phyloP scores from a whole-genome alignment of 2,113 vertebrate species.

The Rhinoptilus africanus region DNA sequence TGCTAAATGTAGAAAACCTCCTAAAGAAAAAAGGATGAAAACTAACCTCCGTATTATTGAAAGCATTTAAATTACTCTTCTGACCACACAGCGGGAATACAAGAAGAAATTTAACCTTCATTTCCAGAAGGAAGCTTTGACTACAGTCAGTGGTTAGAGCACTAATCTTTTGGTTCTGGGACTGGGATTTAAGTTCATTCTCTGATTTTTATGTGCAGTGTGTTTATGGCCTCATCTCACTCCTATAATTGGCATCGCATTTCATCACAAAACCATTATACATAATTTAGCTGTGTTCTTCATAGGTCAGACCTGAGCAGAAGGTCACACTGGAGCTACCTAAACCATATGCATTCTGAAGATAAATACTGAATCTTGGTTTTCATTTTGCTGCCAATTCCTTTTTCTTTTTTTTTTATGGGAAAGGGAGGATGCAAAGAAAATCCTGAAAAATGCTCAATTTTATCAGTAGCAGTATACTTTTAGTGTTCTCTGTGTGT shows the following conservation, averaged over 20 bases:
- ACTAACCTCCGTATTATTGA: slow-evolving; percentile 20
- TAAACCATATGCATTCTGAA: slow-evolving; percentile 47
- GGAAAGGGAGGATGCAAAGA: not conserved
- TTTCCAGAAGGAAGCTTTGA: slow-evolving; percentile 66
- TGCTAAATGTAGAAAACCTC: slow-evolving; percentile 28
- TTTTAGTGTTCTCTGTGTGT: not conserved
- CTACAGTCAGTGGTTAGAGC: slow-evolving; percentile 49
- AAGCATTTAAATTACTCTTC: slow-evolving; percentile 47
- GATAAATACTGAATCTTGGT: slow-evolving; percentile 48
- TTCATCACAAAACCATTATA: slow-evolving; percentile 67
- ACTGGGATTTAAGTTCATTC: slow-evolving; percentile 58
- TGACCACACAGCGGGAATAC: not conserved
- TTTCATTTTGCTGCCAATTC: not conserved
- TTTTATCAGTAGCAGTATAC: not conserved
- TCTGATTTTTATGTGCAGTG: slow-evolving; percentile 64
- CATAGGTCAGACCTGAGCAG: slow-evolving; percentile 56
- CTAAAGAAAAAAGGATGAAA: slow-evolving; percentile 35
- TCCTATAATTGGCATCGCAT: slow-evolving; percentile 60
- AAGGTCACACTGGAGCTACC: slow-evolving; percentile 60
- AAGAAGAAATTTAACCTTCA: slow-evolving; percentile 52
- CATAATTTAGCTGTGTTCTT: slow-evolving; percentile 58
- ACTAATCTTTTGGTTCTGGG: slow-evolving; percentile 55
- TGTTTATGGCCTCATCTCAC: slow-evolving; percentile 66
- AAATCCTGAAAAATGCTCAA: not conserved
- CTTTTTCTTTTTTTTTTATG: not conserved